A percentile compares a stretch with the other conserved stretches of the same genome.
Conservation (phyloP, 37 sponge, comb jelly and placozoan genomes). For the Chondrosia reniformis region DNA sequence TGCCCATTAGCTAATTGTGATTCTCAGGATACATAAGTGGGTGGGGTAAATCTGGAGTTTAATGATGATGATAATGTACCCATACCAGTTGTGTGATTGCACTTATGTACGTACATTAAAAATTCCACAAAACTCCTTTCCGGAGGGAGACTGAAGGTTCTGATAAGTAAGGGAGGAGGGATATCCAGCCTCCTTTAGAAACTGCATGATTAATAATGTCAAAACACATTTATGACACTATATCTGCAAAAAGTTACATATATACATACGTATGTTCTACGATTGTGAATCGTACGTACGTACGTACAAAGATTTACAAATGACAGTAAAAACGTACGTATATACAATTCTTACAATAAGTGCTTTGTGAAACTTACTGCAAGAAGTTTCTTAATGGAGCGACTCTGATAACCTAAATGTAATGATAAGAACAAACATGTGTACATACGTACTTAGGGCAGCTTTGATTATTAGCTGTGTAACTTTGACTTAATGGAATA, state of each 20-base stretch:
- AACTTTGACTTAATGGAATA: too few species aligned
- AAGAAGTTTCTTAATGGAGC: constrained; percentile 40
- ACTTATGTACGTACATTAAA: constrained; percentile 49
- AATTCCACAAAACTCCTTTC: constrained; percentile 54
- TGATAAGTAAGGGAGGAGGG: constrained; percentile 28
- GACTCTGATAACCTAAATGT: constrained; percentile 37
- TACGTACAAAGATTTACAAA: background rate
- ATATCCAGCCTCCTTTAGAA: constrained; percentile 44
- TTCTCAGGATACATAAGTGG: too few species aligned
- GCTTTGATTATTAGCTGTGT: too few species aligned
- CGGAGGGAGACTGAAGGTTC: constrained; percentile 51
- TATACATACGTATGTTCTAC: too few species aligned
- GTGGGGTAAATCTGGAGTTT: too few species aligned
- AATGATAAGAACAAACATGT: background rate
- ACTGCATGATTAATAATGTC: constrained; percentile 19
- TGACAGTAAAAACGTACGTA: background rate
- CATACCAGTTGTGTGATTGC: background rate
- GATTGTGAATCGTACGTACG: too few species aligned
- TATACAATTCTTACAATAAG: background rate
- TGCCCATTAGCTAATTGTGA: too few species aligned
- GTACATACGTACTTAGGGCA: background rate
- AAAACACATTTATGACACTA: background rate
- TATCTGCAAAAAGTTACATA: background rate
- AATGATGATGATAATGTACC: background rate
- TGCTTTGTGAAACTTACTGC: constrained; percentile 25